These are phyloP conservation scores for Sander lucioperca DNA, from an alignment of 2,113 vertebrate genomes.

Conservation along the genomic window DNA sequence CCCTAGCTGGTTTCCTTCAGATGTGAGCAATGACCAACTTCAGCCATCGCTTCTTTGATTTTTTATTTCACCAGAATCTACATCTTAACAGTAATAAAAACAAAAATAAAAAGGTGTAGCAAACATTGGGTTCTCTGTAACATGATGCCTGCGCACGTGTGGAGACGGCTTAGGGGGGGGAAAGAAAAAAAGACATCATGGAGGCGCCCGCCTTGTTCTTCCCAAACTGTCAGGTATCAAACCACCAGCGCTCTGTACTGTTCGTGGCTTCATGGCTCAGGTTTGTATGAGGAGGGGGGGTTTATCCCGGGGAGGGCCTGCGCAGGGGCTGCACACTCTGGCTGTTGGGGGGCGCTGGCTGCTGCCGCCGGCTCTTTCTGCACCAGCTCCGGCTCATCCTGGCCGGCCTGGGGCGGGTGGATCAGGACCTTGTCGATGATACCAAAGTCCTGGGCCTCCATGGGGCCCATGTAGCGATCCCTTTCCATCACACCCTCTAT, in stretches of 20 bases:
- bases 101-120: neutral
- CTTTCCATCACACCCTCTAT: conserved; percentile 91
- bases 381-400: conserved; percentile 91
- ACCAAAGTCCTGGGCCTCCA: conserved; percentile 94
- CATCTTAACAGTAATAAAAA: neutral
- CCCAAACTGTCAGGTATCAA: neutral
- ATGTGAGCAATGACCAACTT: too few species aligned
- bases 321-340: conserved; percentile 58
- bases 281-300: conserved; percentile 76
- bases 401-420: conserved; percentile 91
- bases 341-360: conserved; percentile 34
- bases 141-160: neutral
- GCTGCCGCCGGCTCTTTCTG: conserved; percentile 82
- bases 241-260: neutral
- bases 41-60: neutral
- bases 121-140: neutral
- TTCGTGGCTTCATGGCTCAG: conserved; percentile 73
- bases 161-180: neutral
- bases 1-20: neutral
- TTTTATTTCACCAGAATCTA: conserved; percentile 6
- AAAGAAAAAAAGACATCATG: neutral
- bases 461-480: conserved; percentile 95
- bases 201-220: conserved; percentile 6
- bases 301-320: conserved; percentile 40
- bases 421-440: conserved; percentile 92